Percentiles rank a stretch among this genome's conserved stretches.
Conservation (phyloP, 2,888 invertebrate genomes). For the Argynnis bischoffii region DNA sequence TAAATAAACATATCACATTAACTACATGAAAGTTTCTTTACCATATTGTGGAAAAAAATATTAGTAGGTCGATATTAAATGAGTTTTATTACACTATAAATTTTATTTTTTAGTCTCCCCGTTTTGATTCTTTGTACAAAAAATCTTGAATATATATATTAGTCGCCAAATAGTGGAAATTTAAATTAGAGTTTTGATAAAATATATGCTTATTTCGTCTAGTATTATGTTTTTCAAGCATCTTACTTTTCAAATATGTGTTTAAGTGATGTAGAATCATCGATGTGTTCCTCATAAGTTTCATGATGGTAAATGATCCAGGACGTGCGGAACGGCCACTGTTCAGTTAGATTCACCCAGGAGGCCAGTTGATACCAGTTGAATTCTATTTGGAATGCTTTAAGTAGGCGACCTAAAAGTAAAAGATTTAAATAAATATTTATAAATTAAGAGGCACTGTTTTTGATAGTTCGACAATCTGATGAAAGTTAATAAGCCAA, state of each 20-base stretch:
- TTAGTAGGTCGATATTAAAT: no score
- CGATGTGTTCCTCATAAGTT: constrained; percentile 92
- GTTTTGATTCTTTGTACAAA: no score
- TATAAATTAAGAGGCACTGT: not conserved
- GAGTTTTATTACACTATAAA: no score
- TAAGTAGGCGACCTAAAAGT: constrained; percentile 91
- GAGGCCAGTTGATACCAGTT: constrained; percentile 99
- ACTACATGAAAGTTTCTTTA: no score
- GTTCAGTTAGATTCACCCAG: constrained; percentile 99
- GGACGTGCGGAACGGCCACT: constrained; percentile 98
- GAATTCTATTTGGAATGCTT: constrained; percentile 99
- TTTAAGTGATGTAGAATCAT: constrained; percentile 93
- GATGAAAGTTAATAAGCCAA: no score
- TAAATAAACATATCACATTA: not conserved
- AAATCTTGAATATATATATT: no score
- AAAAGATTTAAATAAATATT: not conserved
- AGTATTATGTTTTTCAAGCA: not conserved
- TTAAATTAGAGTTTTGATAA: no score
- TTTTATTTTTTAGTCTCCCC: no score
- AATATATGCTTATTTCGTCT: not conserved
- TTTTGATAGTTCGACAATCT: not conserved
- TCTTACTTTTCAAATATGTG: constrained; percentile 95
- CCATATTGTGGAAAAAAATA: no score
- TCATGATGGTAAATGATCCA: constrained; percentile 98
- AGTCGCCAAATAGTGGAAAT: no score